These are phyloP conservation scores for Sylvilagus bachmani DNA, from an alignment of 2,113 vertebrate genomes.

Conservation along the genomic window DNA sequence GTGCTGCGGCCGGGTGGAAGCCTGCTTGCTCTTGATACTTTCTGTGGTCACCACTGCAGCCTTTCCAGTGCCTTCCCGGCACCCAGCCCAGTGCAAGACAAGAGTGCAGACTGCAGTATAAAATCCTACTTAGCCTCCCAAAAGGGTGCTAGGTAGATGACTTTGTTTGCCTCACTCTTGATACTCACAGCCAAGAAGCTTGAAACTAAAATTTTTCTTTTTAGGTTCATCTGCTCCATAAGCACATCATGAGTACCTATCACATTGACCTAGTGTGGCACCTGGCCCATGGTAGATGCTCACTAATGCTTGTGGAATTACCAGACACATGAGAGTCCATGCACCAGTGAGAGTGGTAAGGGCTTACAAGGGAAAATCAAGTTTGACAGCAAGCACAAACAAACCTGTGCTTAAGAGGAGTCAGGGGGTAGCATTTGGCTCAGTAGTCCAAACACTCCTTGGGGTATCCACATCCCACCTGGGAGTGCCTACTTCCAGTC, in stretches of 20 bases:
- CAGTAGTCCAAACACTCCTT: too few relatives aligned
- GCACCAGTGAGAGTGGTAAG: accelerated
- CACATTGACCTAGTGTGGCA: background rate
- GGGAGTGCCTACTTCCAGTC: too few relatives aligned
- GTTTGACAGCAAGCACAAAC: background rate
- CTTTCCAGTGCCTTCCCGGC: background rate
- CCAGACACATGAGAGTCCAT: accelerated
- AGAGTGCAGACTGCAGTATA: too few relatives aligned
- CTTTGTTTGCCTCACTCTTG: background rate
- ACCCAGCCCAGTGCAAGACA: background rate
- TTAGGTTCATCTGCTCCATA: too few relatives aligned
- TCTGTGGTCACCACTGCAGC: background rate
- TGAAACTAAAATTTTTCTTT: background rate
- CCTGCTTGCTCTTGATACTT: background rate
- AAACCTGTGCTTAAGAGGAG: background rate
- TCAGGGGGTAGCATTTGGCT: too few relatives aligned
- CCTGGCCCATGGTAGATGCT: background rate
- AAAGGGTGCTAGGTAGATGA: background rate
- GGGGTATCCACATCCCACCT: too few relatives aligned
- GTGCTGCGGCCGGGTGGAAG: background rate
- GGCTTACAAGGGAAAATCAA: background rate
- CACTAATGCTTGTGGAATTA: background rate
- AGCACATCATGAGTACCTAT: background rate
- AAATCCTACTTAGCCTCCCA: background rate
- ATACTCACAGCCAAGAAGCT: background rate